These are phyloP conservation scores for Laterallus jamaicensis DNA, from an alignment of 2,113 vertebrate species.

Conservation along the genomic window DNA sequence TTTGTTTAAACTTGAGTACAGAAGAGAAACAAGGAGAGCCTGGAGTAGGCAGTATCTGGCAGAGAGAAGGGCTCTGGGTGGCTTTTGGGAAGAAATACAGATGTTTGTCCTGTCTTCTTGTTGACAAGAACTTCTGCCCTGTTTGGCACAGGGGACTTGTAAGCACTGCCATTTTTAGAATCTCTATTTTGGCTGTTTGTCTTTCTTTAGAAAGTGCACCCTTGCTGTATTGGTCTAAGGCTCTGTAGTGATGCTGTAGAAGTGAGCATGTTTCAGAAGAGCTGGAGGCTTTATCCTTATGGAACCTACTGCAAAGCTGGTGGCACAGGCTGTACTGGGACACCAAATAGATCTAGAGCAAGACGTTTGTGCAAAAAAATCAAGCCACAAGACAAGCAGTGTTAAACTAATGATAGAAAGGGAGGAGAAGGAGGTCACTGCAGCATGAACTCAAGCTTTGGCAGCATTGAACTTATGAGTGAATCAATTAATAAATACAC, in stretches of 20 bases:
- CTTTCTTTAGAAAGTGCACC: neutral
- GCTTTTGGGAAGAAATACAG: neutral
- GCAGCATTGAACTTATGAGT: neutral
- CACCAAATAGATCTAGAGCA: neutral
- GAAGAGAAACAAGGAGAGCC: neutral
- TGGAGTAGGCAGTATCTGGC: neutral
- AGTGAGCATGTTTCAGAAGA: rapidly evolving
- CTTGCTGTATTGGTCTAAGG: neutral
- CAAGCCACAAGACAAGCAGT: neutral
- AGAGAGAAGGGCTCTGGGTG: neutral
- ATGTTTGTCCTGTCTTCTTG: neutral
- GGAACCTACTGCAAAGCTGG: neutral
- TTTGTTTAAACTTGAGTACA: neutral
- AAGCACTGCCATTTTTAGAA: neutral
- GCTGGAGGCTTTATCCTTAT: neutral
- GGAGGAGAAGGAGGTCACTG: neutral
- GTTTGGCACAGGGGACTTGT: neutral
- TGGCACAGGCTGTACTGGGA: neutral
- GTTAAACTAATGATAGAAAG: neutral
- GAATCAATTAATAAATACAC: neutral
- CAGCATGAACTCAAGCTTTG: neutral
- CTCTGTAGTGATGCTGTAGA: neutral
- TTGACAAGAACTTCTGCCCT: neutral
- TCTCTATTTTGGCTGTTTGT: neutral
- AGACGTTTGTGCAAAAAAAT: neutral